Evolutionary conservation across 2,888 invertebrate genomes (phyloP).

Genomic region (Escarpia spicata): DNA sequence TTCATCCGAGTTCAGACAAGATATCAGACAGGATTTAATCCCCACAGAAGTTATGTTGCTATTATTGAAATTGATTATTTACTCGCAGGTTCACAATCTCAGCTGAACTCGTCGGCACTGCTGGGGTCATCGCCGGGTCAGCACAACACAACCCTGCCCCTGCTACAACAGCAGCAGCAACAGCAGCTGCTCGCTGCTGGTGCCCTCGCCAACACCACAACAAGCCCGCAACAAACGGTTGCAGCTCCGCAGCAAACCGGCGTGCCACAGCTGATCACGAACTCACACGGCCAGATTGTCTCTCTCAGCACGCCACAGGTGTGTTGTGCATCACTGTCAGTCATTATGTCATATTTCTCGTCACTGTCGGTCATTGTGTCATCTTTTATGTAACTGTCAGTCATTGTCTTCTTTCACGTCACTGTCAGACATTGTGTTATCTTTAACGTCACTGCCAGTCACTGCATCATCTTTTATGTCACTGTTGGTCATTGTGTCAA

Average conservation of each 20-base stretch:
- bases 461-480: background rate
- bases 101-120: background rate
- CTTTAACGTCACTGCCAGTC: background rate
- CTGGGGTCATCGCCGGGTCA: background rate
- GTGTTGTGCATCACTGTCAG: background rate
- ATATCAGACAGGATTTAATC: too few relatives aligned
- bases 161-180: conserved; percentile 34
- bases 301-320: conserved; percentile 62
- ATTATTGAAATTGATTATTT: background rate
- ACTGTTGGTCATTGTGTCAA: background rate
- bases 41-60: too few relatives aligned
- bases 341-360: background rate
- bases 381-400: background rate
- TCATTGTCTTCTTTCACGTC: background rate
- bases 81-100: conserved; percentile 18
- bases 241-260: conserved; percentile 37
- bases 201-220: background rate
- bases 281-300: conserved; percentile 63
- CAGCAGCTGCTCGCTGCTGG: conserved; percentile 20
- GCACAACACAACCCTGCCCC: conserved; percentile 25
- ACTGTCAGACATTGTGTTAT: background rate
- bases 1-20: too few relatives aligned
- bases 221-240: conserved; percentile 27
- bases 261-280: conserved; percentile 59
- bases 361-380: background rate